A percentile compares a stretch with the other conserved stretches of the same genome.
Evolutionary conservation across 1,140 invertebrate species (phyloP).

Genomic region (Drosophila carrolli): DNA sequence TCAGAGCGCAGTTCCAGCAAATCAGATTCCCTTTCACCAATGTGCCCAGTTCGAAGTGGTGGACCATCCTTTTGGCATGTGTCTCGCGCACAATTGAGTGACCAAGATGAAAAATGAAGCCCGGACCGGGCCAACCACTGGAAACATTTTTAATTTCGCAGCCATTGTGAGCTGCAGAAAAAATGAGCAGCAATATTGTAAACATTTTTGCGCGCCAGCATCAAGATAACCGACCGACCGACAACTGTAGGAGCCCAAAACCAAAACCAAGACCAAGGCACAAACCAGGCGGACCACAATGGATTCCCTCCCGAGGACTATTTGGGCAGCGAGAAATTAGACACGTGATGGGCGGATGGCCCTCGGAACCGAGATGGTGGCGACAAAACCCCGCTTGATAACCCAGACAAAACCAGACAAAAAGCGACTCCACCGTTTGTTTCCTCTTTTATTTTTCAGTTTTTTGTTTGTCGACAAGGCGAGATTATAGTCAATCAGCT

Average conservation of each 20-base stretch:
- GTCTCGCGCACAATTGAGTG: conserved; percentile 76
- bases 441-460: conserved; percentile 12
- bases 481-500: conserved; percentile 64
- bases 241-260: conserved; percentile 22
- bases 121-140: conserved; percentile 43
- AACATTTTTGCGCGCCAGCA: conserved; percentile 80
- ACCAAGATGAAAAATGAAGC: conserved; percentile 80
- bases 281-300: conserved; percentile 53
- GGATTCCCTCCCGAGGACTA: conserved; percentile 58
- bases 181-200: conserved; percentile 73
- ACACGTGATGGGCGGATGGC: conserved; percentile 66
- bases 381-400: conserved; percentile 68
- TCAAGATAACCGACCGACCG: conserved; percentile 60
- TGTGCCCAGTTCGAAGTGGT: conserved; percentile 5
- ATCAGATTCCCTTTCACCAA: conserved; percentile 33
- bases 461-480: not conserved
- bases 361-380: conserved; percentile 59
- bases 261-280: conserved; percentile 6
- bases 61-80: conserved; percentile 70
- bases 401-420: conserved; percentile 39
- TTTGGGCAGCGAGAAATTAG: conserved; percentile 79
- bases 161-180: conserved; percentile 56
- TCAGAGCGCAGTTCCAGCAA: conserved; percentile 18
- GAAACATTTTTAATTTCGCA: conserved; percentile 74
- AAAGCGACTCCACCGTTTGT: conserved; percentile 49